Percentiles rank a stretch among this genome's conserved stretches.
phyloP scores from a whole-genome alignment of 2,113 vertebrate species.

The Toxotes chatareus region DNA sequence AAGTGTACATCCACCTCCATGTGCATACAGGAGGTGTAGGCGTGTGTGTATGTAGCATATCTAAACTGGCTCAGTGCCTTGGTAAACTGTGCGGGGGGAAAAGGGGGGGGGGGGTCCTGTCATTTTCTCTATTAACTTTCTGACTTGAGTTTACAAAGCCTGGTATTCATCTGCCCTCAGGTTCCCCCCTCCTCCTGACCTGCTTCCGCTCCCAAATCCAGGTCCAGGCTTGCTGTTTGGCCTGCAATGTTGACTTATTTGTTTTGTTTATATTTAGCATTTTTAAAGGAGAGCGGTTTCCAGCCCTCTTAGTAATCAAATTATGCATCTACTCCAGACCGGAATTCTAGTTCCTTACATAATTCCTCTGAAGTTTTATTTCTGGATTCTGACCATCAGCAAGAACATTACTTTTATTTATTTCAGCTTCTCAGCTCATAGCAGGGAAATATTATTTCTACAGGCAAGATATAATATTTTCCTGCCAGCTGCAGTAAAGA shows the following conservation, averaged over 20 bases:
- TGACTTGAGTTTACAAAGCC: slow-evolving; percentile 78
- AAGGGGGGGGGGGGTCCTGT: slow-evolving; percentile 69
- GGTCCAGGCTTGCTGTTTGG: slow-evolving; percentile 54
- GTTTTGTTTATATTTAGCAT: slow-evolving; percentile 80
- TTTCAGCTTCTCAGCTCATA: neutral
- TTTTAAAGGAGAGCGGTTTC: slow-evolving; percentile 65
- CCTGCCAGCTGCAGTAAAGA: neutral
- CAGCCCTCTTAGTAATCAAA: slow-evolving; percentile 58
- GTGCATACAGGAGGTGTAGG: slow-evolving; percentile 30
- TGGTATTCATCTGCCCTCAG: slow-evolving; percentile 78
- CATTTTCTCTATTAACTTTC: slow-evolving; percentile 81
- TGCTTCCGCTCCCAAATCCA: slow-evolving; percentile 75
- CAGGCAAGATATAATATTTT: neutral
- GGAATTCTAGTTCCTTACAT: slow-evolving; percentile 41
- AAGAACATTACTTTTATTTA: slow-evolving; percentile 8
- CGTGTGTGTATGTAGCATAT: slow-evolving; percentile 59
- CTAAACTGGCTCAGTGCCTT: slow-evolving; percentile 76
- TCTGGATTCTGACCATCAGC: slow-evolving; percentile 31
- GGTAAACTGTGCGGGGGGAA: slow-evolving; percentile 73
- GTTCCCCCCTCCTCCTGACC: slow-evolving; percentile 73
- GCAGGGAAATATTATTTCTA: neutral
- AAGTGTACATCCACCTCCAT: slow-evolving; percentile 30
- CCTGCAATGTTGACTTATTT: slow-evolving; percentile 75
- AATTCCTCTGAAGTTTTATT: slow-evolving; percentile 60
- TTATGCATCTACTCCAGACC: slow-evolving; percentile 40